Conservation (phyloP, 2,888 invertebrate genomes). For the Leptopilina myrica region DNA sequence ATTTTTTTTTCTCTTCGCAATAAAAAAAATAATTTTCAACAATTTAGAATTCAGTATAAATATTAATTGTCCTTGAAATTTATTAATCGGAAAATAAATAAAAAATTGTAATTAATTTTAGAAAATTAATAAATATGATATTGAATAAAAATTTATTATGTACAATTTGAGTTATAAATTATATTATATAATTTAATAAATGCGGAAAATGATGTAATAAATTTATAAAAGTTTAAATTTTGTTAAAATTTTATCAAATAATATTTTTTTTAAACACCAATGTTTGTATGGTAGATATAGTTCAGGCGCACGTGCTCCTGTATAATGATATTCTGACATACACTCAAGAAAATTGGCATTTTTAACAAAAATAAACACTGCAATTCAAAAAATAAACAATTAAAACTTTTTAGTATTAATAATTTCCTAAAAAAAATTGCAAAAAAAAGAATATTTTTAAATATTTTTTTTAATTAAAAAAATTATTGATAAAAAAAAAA, state of each 20-base stretch:
- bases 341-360: background rate
- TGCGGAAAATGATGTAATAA: too few species aligned
- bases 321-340: background rate
- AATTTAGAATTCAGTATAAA: background rate
- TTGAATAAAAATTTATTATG: background rate
- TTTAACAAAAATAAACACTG: background rate
- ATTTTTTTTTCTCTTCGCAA: background rate
- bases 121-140: background rate
- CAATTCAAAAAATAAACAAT: background rate
- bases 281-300: background rate
- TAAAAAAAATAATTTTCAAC: background rate
- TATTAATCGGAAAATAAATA: background rate
- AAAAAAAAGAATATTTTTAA: background rate
- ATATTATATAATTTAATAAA: background rate
- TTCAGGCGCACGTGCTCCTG: background rate
- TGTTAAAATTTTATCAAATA: too few species aligned
- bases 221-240: too few species aligned
- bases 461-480: background rate
- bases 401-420: too few species aligned
- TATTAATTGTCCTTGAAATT: background rate
- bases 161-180: background rate
- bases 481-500: background rate
- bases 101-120: slow-evolving; percentile 19
- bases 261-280: too few species aligned
- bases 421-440: too few species aligned